These are phyloP conservation scores for Strix uralensis DNA, from an alignment of 2,113 vertebrate genomes.

Conservation along the genomic window DNA sequence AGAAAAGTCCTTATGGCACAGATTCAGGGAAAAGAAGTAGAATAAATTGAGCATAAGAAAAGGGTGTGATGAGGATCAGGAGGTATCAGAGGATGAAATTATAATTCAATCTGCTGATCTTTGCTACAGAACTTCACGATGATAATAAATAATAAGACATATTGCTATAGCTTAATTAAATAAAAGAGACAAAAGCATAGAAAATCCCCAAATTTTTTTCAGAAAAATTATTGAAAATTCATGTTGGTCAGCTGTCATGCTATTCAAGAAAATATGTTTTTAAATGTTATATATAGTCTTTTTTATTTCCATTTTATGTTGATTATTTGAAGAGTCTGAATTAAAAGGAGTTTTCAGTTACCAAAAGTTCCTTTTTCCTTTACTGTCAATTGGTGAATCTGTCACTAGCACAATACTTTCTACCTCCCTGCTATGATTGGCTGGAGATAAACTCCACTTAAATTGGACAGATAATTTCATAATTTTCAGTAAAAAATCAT, in stretches of 20 bases:
- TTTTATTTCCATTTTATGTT: neutral
- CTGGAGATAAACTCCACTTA: neutral
- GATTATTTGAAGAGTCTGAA: neutral
- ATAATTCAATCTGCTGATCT: conserved; percentile 18
- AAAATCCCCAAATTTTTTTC: neutral
- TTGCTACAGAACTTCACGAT: neutral
- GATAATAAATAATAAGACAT: neutral
- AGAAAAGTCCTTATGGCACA: conserved; percentile 19
- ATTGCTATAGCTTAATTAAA: neutral
- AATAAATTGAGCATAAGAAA: conserved; percentile 37
- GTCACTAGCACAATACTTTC: neutral
- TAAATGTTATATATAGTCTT: neutral
- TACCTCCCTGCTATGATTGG: neutral
- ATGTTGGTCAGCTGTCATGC: neutral
- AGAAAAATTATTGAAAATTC: neutral
- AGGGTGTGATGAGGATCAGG: conserved; percentile 6
- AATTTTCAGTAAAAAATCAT: neutral
- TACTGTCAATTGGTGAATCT: neutral
- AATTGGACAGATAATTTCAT: neutral
- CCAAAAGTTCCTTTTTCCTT: neutral
- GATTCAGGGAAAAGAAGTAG: neutral
- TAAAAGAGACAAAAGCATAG: neutral
- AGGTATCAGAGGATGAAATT: conserved; percentile 35
- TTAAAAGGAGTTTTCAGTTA: neutral
- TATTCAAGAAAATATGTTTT: neutral